These are phyloP conservation scores for Lordiphosa stackelbergi DNA, from an alignment of 1,140 invertebrate species.

Conservation along the genomic window DNA sequence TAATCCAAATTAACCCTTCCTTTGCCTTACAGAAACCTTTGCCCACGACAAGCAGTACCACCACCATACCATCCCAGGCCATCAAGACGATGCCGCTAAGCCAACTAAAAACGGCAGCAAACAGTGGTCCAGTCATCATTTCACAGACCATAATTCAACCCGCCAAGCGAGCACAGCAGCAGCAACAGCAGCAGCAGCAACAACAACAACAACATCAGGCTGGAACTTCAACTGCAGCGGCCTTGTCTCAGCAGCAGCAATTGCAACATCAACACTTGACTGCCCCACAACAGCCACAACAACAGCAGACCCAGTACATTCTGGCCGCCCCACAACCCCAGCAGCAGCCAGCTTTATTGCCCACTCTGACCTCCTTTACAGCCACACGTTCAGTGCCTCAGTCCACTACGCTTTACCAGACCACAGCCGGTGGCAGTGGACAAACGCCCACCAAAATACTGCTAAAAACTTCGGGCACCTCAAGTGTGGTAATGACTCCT, in stretches of 20 bases:
- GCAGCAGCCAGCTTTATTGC: conserved; percentile 55
- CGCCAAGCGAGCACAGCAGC: conserved; percentile 67
- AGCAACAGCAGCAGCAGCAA: conserved; percentile 54
- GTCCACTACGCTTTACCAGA: conserved; percentile 64
- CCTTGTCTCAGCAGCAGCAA: conserved; percentile 58
- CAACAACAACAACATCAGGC: conserved; percentile 56
- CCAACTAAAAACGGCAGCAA: conserved; percentile 67
- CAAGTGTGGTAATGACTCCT: conserved; percentile 68
- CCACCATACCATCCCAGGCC: conserved; percentile 62
- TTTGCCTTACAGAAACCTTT: conserved; percentile 54
- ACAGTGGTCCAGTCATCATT: conserved; percentile 71
- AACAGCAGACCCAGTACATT: conserved; percentile 32
- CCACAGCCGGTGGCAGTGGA: conserved; percentile 34
- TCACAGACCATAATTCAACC: conserved; percentile 76
- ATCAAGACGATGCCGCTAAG: conserved; percentile 75
- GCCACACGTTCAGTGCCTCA: conserved; percentile 59
- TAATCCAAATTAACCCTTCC: no score
- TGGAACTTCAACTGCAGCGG: conserved; percentile 43
- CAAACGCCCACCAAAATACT: conserved; percentile 70
- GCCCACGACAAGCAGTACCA: conserved; percentile 30
- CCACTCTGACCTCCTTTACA: conserved; percentile 67
- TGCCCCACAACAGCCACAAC: conserved; percentile 20
- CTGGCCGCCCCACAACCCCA: conserved; percentile 44
- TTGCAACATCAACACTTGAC: conserved; percentile 20
- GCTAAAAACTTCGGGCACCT: conserved; percentile 63